Evolutionary conservation across 2,113 vertebrate genomes (phyloP).

Genomic region (Eptatretus burgeri): DNA sequence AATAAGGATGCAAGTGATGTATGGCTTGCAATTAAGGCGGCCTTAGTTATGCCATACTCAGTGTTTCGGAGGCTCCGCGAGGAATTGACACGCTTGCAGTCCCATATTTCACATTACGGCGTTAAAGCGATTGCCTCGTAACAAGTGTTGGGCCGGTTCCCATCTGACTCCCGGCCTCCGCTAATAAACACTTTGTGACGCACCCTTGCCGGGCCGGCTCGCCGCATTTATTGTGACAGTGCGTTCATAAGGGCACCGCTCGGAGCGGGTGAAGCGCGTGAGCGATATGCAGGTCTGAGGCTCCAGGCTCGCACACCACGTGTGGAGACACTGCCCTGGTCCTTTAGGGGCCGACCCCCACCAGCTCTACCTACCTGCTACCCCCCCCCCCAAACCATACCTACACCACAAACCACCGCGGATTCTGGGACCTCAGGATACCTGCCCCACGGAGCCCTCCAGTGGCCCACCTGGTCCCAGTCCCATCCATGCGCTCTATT

Average conservation of each 20-base stretch:
- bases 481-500: neutral
- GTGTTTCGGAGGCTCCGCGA: conserved; percentile 3
- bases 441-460: neutral
- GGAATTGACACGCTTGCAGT: conserved; percentile 6
- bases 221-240: too few relatives aligned
- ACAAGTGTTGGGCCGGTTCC: too few relatives aligned
- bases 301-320: too few relatives aligned
- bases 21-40: conserved; percentile 6
- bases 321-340: neutral
- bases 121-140: neutral
- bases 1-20: conserved; percentile 6
- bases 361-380: neutral
- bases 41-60: conserved; percentile 5
- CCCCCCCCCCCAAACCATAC: neutral
- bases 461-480: neutral
- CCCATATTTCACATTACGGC: conserved; percentile 1
- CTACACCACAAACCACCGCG: neutral
- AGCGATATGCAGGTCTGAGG: too few relatives aligned
- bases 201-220: too few relatives aligned
- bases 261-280: too few relatives aligned
- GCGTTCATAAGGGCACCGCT: too few relatives aligned
- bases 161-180: too few relatives aligned
- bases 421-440: neutral
- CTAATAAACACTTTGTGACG: too few relatives aligned
- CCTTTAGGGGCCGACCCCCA: neutral